phyloP scores from a whole-genome alignment of 2,797 vertebrate genomes.

The Margarornis squamiger region DNA sequence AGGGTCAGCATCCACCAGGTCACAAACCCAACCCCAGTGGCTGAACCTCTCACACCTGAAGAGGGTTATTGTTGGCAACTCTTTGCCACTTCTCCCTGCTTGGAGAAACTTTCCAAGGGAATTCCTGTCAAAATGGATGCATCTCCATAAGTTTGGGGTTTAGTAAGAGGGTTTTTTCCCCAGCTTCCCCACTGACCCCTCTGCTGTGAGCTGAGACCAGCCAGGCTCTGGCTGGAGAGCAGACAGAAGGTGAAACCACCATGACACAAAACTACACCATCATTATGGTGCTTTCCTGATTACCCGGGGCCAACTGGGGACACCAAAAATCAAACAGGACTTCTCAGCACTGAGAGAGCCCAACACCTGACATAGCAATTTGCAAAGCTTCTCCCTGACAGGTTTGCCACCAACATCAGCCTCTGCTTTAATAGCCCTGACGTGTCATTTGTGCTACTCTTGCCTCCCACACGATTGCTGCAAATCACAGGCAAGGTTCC shows the following conservation, averaged over 20 bases:
- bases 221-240: neutral
- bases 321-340: neutral
- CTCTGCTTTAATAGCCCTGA: neutral
- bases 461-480: neutral
- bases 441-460: neutral
- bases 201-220: neutral
- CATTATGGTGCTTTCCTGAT: fast-evolving
- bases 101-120: neutral
- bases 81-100: neutral
- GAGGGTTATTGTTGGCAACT: neutral
- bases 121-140: neutral
- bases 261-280: fast-evolving
- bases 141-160: neutral
- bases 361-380: neutral
- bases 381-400: neutral
- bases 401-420: neutral
- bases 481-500: neutral
- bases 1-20: neutral
- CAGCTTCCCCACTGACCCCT: neutral
- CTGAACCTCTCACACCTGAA: neutral
- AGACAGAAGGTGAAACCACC: neutral
- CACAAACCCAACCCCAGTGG: neutral
- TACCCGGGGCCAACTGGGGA: neutral
- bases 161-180: neutral
- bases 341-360: neutral